These are phyloP conservation scores for Fulica atra DNA, from an alignment of 2,113 vertebrate genomes.

Conservation along the genomic window DNA sequence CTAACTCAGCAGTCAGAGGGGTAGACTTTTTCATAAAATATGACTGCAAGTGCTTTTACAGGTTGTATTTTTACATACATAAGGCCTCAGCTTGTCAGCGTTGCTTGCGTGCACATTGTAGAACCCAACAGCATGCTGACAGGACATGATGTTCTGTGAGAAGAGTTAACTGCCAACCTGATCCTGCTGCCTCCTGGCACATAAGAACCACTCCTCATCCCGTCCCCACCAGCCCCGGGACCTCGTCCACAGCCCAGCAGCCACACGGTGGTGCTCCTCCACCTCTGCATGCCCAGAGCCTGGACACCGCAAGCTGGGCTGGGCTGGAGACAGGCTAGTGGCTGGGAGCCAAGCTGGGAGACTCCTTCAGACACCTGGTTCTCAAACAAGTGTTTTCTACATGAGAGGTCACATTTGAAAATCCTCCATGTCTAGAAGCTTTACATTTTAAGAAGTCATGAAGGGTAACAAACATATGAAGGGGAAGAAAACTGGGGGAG, in stretches of 20 bases:
- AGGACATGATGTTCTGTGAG: background rate
- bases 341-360: background rate
- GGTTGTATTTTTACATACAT: background rate
- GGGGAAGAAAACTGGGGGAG: background rate
- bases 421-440: background rate
- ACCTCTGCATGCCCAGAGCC: background rate
- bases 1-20: background rate
- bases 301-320: background rate
- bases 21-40: background rate
- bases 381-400: background rate
- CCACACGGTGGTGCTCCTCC: conserved; percentile 43
- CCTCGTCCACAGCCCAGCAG: background rate
- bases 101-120: fast-evolving
- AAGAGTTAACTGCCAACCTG: background rate
- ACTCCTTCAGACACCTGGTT: background rate
- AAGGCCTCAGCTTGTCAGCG: background rate
- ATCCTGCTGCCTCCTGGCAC: background rate
- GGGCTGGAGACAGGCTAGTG: background rate
- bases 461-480: background rate
- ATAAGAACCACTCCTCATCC: fast-evolving
- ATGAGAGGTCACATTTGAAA: background rate
- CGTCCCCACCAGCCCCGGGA: background rate
- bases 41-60: background rate
- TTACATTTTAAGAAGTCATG: background rate
- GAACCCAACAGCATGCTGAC: background rate